These are phyloP conservation scores for Platygyra sinensis DNA, from an alignment of 64 coral and sea anemone genomes.

Conservation along the genomic window DNA sequence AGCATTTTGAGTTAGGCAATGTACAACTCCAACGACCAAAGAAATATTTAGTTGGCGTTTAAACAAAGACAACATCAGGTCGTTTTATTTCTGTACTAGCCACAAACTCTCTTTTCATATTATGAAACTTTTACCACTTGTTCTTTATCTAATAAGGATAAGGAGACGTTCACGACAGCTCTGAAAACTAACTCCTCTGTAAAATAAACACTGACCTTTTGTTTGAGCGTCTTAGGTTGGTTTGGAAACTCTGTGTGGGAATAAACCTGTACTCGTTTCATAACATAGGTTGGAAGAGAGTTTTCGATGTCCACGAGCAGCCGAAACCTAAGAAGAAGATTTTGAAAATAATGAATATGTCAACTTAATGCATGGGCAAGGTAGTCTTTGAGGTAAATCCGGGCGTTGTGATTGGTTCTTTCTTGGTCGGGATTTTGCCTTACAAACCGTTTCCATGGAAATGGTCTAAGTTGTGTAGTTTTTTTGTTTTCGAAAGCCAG, in stretches of 20 bases:
- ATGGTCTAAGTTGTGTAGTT: too few relatives aligned
- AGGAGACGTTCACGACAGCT: not conserved
- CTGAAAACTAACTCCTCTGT: not conserved
- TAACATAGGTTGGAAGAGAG: conserved; percentile 13
- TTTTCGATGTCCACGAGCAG: conserved; percentile 44
- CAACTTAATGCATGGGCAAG: not conserved
- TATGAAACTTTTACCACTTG: too few relatives aligned
- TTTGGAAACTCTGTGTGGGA: conserved; percentile 18
- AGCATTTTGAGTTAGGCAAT: too few relatives aligned
- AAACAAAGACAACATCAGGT: too few relatives aligned
- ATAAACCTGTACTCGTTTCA: conserved; percentile 27
- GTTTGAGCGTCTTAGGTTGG: not conserved
- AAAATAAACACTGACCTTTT: conserved; percentile 4
- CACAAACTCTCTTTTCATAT: too few relatives aligned
- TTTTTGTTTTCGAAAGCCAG: too few relatives aligned
- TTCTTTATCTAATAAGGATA: not conserved
- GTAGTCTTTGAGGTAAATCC: too few relatives aligned
- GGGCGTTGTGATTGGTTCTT: too few relatives aligned
- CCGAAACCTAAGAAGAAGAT: not conserved
- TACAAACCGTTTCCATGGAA: too few relatives aligned
- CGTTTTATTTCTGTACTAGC: not conserved
- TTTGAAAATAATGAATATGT: not conserved
- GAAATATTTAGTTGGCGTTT: too few relatives aligned
- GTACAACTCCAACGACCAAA: too few relatives aligned
- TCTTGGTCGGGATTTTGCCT: too few relatives aligned